phyloP scores from a whole-genome alignment of 2,797 vertebrate genomes.

The Amblyraja radiata region DNA sequence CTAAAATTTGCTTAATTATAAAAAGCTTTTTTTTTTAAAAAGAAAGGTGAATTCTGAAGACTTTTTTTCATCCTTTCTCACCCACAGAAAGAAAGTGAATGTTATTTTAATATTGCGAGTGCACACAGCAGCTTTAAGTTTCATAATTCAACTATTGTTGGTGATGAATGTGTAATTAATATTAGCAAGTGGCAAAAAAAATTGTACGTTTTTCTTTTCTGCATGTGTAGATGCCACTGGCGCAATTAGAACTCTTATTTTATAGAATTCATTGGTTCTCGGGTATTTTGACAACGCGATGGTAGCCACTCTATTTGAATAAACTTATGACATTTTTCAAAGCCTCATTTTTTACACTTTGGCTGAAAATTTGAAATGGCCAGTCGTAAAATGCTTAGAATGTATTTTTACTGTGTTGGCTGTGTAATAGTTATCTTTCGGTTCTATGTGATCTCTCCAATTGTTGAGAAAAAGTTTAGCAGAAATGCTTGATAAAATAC shows the following conservation, averaged over 20 bases:
- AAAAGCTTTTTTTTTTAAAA: too few relatives aligned
- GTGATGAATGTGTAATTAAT: background rate
- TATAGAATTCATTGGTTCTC: background rate
- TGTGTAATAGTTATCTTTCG: background rate
- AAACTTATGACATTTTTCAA: background rate
- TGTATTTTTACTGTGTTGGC: background rate
- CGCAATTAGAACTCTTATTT: constrained; percentile 52
- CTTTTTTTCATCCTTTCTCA: background rate
- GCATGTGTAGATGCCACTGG: constrained; percentile 59
- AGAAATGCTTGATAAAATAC: background rate
- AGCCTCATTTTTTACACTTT: background rate
- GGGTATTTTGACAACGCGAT: background rate
- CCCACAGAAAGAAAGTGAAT: background rate
- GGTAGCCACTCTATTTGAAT: background rate
- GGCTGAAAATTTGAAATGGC: background rate
- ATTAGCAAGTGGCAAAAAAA: constrained; percentile 1
- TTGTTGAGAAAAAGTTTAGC: background rate
- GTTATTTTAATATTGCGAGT: background rate
- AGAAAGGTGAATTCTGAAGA: background rate
- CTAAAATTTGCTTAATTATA: background rate
- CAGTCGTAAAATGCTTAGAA: background rate
- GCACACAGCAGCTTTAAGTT: background rate
- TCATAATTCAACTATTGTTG: background rate
- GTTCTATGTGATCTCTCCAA: background rate
- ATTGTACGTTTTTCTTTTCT: constrained; percentile 45